Base-by-base conservation (phyloP, 2,113 vertebrate species). In the Dissostichus mawsoni region DNA sequence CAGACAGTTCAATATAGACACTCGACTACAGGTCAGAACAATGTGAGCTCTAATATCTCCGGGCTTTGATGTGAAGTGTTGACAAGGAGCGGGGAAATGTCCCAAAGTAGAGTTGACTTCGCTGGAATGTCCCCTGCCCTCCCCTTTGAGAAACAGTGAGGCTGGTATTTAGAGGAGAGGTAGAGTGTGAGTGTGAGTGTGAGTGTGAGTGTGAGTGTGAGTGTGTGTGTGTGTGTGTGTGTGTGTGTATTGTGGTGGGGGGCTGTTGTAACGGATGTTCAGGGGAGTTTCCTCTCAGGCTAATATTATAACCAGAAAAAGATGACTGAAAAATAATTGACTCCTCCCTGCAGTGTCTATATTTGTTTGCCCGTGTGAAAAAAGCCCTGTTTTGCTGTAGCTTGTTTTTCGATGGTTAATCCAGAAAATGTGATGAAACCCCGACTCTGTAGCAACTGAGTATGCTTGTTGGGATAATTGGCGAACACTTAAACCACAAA, bases 41-140 rank as follows among this genome's bases (percentile, higher is more conserved):
- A 3, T 36, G 73, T 25, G 72, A 77, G 55, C 17, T 53, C 33
- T 58, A 14, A 62, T 72, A 61, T 64, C 47, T 56, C n/a, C 56
- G 63, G n/a, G 23, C 63, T 69, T 48, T 66, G 4, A 51, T 76
- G 57, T 18, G 67, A 86, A 4, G 47, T 55, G 52, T 3, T 33
- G 23, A 33, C 20, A 47, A n/a, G 13, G 41, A 61, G 45, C 10
- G 2, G 51, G 44, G 64, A 82, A 80, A 78, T 58, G 41, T 86
- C 85, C 85, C 84, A 84, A 92, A 89, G 89, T 93, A 91, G 88
- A 83, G 69, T 75, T 75, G 74, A 81, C 85, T 87, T 78, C 48
- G 48, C 61, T 77, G 87, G 84, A 92, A 92, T 89, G 86, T 76
- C 78, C 69, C 81, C 63, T 65, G 29, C 62, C 81, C 70, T 76